phyloP scores from a whole-genome alignment of 2,888 invertebrate genomes.

The Tuberolachnus salignus region DNA sequence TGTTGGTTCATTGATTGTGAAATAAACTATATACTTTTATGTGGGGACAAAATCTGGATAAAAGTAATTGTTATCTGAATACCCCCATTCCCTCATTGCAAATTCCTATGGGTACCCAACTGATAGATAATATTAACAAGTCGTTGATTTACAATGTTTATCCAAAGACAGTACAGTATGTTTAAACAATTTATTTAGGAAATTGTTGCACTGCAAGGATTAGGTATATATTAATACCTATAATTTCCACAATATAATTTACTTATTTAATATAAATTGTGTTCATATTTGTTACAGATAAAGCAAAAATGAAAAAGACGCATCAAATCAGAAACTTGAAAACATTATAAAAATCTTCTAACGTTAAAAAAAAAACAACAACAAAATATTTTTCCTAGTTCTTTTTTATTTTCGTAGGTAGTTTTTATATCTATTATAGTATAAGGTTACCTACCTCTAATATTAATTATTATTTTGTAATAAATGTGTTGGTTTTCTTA shows the following conservation, averaged over 20 bases:
- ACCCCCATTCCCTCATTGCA: no score
- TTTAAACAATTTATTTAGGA: background rate
- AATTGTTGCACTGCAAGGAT: background rate
- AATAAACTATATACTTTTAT: no score
- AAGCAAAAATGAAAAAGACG: conserved; percentile 3
- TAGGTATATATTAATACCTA: background rate
- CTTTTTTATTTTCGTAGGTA: background rate
- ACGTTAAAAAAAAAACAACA: background rate
- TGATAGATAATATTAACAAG: no score
- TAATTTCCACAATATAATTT: background rate
- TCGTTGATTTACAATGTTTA: no score
- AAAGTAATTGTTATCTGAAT: no score
- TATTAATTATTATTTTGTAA: background rate
- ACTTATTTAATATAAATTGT: background rate
- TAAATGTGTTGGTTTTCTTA: background rate
- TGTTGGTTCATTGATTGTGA: no score
- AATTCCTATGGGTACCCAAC: no score
- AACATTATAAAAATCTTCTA: background rate
- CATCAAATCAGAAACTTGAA: background rate
- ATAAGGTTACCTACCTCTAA: background rate
- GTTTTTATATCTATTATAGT: background rate
- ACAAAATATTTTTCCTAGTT: background rate
- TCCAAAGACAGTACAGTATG: no score
- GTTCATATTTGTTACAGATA: conserved; percentile 1
- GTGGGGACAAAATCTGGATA: no score